Evolutionary conservation across 2,113 vertebrate genomes (phyloP).

Genomic region (Mus spicilegus): DNA sequence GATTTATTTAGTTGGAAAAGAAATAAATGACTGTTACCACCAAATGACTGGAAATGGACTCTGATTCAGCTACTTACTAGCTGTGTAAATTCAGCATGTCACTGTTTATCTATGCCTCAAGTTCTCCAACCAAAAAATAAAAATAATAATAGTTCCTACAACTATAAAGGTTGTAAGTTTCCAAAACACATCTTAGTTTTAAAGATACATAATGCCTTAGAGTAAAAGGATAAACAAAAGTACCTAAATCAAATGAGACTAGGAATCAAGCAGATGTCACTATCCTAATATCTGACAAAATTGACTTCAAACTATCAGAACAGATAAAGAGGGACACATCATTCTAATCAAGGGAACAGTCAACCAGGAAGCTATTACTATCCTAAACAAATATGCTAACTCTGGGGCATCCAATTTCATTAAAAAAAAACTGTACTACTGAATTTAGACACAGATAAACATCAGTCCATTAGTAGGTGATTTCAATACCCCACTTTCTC

Average conservation of each 20-base stretch:
- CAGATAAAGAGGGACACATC: neutral
- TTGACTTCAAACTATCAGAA: neutral
- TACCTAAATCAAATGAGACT: neutral
- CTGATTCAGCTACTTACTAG: neutral
- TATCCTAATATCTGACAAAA: neutral
- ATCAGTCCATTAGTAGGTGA: neutral
- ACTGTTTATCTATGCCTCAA: neutral
- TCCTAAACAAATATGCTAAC: neutral
- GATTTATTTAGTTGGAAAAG: slow-evolving; percentile 30
- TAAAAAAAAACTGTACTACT: neutral
- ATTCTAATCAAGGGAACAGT: neutral
- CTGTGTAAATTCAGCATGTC: neutral
- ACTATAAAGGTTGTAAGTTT: neutral
- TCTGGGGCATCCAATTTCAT: neutral
- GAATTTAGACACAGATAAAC: neutral
- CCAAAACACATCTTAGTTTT: neutral
- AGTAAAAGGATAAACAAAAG: neutral
- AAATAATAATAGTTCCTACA: neutral
- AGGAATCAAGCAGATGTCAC: neutral
- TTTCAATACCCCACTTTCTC: neutral
- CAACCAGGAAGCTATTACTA: neutral
- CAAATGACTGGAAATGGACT: neutral
- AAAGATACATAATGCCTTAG: neutral
- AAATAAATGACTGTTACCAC: neutral
- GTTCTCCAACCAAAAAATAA: slow-evolving; percentile 34